These are phyloP conservation scores for Apogon talboti DNA, from an alignment of 2,797 vertebrate species.

Conservation along the genomic window DNA sequence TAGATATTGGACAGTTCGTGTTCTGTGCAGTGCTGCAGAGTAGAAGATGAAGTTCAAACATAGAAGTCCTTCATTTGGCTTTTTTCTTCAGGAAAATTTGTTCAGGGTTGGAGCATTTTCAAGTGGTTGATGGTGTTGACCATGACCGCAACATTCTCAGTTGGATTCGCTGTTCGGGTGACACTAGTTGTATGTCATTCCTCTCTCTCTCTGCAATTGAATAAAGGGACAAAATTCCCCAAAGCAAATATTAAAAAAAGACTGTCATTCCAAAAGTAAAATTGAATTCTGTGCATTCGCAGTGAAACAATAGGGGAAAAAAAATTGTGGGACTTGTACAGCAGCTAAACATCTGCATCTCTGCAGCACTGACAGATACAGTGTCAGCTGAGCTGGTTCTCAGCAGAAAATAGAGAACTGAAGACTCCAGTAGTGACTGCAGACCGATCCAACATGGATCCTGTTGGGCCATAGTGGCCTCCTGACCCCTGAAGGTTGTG, in stretches of 20 bases:
- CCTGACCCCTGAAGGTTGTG: constrained; percentile 73
- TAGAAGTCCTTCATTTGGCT: constrained; percentile 1
- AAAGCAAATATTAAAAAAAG: too few relatives aligned
- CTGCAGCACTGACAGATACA: constrained; percentile 81
- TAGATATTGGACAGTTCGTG: constrained; percentile 68
- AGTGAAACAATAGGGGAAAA: constrained; percentile 3
- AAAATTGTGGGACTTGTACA: constrained; percentile 67
- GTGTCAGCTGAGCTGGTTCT: constrained; percentile 92
- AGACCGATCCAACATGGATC: constrained; percentile 86
- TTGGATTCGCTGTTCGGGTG: too few relatives aligned
- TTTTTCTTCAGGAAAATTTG: too few relatives aligned
- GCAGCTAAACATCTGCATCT: constrained; percentile 81
- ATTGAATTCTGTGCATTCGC: constrained; percentile 31
- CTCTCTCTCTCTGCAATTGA: too few relatives aligned
- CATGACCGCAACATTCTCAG: too few relatives aligned
- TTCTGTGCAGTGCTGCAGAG: constrained; percentile 80
- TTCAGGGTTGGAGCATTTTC: too few relatives aligned
- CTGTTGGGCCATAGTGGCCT: constrained; percentile 91
- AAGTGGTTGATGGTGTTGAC: too few relatives aligned
- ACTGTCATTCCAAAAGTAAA: constrained; percentile 8
- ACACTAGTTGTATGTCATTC: too few relatives aligned
- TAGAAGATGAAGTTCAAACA: constrained; percentile 37
- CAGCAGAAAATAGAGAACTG: constrained; percentile 87
- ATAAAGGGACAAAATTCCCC: too few relatives aligned
- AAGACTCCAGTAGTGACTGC: constrained; percentile 87